Percentiles rank a stretch among this genome's conserved stretches.
These are phyloP conservation scores for Galendromus occidentalis DNA, from an alignment of 1,140 invertebrate species.

Conservation along the genomic window DNA sequence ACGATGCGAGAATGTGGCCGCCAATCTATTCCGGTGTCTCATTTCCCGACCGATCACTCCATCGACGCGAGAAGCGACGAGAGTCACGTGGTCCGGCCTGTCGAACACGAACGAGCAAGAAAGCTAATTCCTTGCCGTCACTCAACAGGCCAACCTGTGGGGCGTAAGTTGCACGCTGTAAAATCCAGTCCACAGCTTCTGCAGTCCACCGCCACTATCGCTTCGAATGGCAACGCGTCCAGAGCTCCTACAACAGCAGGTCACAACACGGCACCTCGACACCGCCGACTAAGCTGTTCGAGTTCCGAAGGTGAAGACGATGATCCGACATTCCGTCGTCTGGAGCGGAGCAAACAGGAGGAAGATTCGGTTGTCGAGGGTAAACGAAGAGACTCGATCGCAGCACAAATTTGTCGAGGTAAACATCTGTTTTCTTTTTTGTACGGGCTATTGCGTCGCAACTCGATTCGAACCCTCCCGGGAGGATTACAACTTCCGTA, in stretches of 20 bases:
- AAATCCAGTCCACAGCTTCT: slow-evolving; percentile 37
- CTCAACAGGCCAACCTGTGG: slow-evolving; percentile 14
- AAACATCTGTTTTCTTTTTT: not conserved
- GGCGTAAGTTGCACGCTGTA: slow-evolving; percentile 31
- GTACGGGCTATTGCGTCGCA: no score
- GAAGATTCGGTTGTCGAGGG: not conserved
- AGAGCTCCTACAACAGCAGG: not conserved
- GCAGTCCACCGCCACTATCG: not conserved
- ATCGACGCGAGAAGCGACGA: no score
- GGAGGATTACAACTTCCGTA: no score
- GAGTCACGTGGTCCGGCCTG: no score
- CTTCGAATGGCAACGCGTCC: not conserved
- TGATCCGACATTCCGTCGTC: not conserved
- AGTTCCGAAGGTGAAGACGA: slow-evolving; percentile 7
- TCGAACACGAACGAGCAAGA: no score
- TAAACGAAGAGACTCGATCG: not conserved
- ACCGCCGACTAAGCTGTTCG: slow-evolving; percentile 2
- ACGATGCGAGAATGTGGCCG: not conserved
- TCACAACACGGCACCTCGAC: not conserved
- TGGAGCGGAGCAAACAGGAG: slow-evolving; percentile 6
- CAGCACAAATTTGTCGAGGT: slow-evolving; percentile 5
- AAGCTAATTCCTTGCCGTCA: not conserved
- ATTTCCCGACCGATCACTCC: not conserved
- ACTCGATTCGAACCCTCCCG: no score
- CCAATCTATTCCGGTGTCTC: not conserved